Base-by-base conservation (phyloP, 2,113 vertebrate species). In the Agapornis roseicollis region DNA sequence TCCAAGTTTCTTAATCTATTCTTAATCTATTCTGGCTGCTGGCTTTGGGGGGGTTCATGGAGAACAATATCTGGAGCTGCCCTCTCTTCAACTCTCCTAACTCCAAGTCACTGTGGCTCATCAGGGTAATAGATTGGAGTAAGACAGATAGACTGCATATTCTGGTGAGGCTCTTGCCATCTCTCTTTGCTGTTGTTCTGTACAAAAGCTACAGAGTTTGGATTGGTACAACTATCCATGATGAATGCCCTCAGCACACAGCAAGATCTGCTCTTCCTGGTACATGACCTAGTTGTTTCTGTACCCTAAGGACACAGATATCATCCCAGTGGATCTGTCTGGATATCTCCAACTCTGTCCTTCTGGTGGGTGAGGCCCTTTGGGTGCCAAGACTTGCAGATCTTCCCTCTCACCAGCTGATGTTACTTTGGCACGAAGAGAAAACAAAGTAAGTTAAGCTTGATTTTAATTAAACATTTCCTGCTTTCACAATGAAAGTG, bases 391-490 rank as follows among this genome's bases (percentile, higher is more conserved):
- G 65, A 81, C 80, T 93, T 1, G 3, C 61, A 92, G 70, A 78
- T 87, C 86, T 44, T 95, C 61, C 64, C 63, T 95, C 47, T 88
- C 19, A 63, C 55, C 12, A 46, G 65, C 47, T 95, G 85, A 80
- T 88, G 64, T 71, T 80, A 50, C 93, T 93, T 85, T 5, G 2
- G 37, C 46, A 55, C 8, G n/a, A 92, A 76, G 78, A 58, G 44
- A 87, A 94, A 97, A 88, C 89, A 82, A 89, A 89, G 44, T 80
- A 66, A 49, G 53, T 91, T 94, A 88, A 71, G 49, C 70, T 95
- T 66, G 85, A 89, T 92, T 95, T 95, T 93, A 96, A 96, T 97
- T 91, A 96, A 89, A 97, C 68, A 14, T 91, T 97, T 97, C 92
- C 95, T 97, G 94, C 88, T 86, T 92, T 96, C 77, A 95, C 94